Base-by-base conservation (phyloP, 2,888 invertebrate species). In the Venusia cambrica region DNA sequence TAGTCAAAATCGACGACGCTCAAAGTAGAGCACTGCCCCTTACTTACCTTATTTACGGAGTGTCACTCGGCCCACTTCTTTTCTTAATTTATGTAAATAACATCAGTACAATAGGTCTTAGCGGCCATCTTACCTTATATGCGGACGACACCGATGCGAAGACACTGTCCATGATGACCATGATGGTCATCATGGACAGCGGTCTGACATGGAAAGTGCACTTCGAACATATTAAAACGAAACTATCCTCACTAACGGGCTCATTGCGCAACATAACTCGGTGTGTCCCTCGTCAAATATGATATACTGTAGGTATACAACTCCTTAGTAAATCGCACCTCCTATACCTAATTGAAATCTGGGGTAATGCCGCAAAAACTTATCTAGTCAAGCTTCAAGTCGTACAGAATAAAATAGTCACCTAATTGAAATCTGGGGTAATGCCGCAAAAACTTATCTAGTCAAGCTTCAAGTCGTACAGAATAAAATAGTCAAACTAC, bases 301-400 rank as follows among this genome's bases (percentile, higher is more conserved):
- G 21, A 9, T 21, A 21, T 10, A 21, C 9, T n/a, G n/a, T n/a
- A n/a, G 1, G 11, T 21, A 3, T 10, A 21, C 5, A 21, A 38
- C 20, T 30, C 39, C 3, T 37, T 41, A 18, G 43, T 39, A 21
- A 21, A 14, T 18, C 38, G 5, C 38, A 38, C n/a, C 13, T 38
- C 2, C 6, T 32, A 6, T 38, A 38, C 5, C 18, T 38, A 5
- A 38, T 38, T 4, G 28, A 38, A 28, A 22, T 38, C 3, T 32
- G 32, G 32, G 32, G 28, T 2, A 28, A 13, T 20, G 16, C 38
- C 7, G 10, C 32, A 5, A 28, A 32, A 28, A 31, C 28, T 9
- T 32, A 20, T 1, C 2, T 28, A 28, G 5, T n/a, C n/a, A n/a
- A n/a, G n/a, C n/a, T n/a, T n/a, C n/a, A n/a, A n/a, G n/a, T n/a